Base-by-base conservation (phyloP, 2,113 vertebrate species). In the Apistogramma diplotaenia region DNA sequence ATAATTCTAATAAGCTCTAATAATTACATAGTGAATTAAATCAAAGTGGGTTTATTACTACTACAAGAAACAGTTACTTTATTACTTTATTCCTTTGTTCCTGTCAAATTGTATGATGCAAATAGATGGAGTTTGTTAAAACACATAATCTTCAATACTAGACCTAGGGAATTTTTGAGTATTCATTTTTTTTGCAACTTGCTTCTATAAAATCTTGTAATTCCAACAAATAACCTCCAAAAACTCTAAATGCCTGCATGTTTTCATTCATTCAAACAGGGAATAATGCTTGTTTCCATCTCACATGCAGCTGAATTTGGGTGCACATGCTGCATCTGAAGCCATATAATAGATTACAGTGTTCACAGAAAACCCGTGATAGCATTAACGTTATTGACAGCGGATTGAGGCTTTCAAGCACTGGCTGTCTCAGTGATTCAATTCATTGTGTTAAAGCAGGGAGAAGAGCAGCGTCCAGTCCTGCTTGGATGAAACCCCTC, bases 381-480 rank as follows among this genome's bases (percentile, higher is more conserved):
- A 79, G 87, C 91, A 88, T 91, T 89, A 89, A 85, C 83, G 62
- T 86, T 90, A 92, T 89, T 90, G 90, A 89, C 86, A 81, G 79
- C 31, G 75, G 73, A 85, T 72, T 87, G 86, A 87, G 86, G 87
- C 87, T 89, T 83, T 93, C 90, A 79, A 87, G 84, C 79, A 13
- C 76, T 19, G 74, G 62, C 88, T 88, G 85, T 80, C 89, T 87
- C 61, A 5, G 86, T 92, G 90, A 94, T 94, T 91, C 91, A 93
- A 94, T 94, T 92, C 92, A 93, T 94, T 89, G 92, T 90, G 80
- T 51, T 78, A 83, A 81, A 83, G 87, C 89, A 75, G 51, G 31
- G 60, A 90, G 83, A 83, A 61, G 85, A 87, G 81, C 85, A 84
- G 90, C 76, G 87, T 80, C 85, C 87, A 86, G 83, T 76, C 80